Conservation (phyloP, 1,140 invertebrate species). For the Lethrus apterus region DNA sequence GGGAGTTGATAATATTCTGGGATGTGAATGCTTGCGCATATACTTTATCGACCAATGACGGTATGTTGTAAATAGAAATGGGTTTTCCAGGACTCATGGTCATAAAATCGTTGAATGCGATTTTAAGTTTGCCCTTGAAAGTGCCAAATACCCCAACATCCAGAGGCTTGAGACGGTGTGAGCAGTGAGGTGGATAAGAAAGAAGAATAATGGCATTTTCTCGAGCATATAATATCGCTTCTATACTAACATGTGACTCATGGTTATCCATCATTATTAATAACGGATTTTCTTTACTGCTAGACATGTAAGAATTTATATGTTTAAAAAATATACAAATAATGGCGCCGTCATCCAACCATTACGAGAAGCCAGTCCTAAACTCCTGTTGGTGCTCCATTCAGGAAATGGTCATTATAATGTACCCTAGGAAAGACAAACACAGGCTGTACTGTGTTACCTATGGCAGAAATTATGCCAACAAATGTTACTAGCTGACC, state of each 20-base stretch:
- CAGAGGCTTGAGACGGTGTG: constrained; percentile 37
- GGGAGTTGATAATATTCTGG: constrained; percentile 30
- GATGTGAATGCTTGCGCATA: constrained; percentile 32
- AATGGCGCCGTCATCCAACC: too few relatives aligned
- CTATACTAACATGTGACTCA: constrained; percentile 33
- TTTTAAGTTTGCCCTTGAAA: constrained; percentile 33
- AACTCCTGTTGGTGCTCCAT: constrained; percentile 35
- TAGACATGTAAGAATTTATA: too few relatives aligned
- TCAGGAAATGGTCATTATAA: constrained; percentile 36
- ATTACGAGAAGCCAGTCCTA: too few relatives aligned
- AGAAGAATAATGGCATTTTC: constrained; percentile 35
- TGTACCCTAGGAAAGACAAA: constrained; percentile 37
- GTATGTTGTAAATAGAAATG: constrained; percentile 32
- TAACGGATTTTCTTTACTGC: constrained; percentile 26
- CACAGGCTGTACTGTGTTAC: constrained; percentile 38
- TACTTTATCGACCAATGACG: constrained; percentile 31
- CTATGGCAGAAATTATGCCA: constrained; percentile 35
- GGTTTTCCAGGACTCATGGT: constrained; percentile 11
- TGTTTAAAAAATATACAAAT: too few relatives aligned
- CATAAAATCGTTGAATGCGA: constrained; percentile 24
- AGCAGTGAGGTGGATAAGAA: constrained; percentile 29
- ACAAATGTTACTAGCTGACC: constrained; percentile 38
- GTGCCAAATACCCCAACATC: constrained; percentile 35
- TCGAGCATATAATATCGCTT: constrained; percentile 24
- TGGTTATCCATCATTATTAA: constrained; percentile 41